Conservation (phyloP, 2,888 invertebrate genomes). For the Zygaena filipendulae region DNA sequence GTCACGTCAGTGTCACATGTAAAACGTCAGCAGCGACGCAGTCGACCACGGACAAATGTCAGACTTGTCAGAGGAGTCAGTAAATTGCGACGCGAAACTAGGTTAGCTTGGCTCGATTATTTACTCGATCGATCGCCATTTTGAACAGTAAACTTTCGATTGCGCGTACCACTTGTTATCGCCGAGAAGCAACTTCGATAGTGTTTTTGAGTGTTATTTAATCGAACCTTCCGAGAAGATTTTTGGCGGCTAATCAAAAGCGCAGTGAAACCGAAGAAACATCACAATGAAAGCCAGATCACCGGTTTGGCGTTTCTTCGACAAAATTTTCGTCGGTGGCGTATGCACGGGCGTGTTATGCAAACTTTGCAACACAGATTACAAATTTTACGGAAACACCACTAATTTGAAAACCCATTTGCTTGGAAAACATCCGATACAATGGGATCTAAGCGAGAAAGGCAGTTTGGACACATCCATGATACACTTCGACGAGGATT, state of each 20-base stretch:
- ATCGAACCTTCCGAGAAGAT: too few species aligned
- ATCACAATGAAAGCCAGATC: conserved; percentile 59
- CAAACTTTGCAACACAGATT: conserved; percentile 55
- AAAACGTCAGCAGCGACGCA: too few species aligned
- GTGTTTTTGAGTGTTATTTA: too few species aligned
- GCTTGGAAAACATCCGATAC: conserved; percentile 53
- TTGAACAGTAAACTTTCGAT: conserved; percentile 26
- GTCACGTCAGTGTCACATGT: too few species aligned
- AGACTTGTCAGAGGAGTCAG: too few species aligned
- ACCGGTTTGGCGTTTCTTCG: conserved; percentile 56
- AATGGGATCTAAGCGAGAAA: conserved; percentile 52
- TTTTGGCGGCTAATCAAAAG: conserved; percentile 40
- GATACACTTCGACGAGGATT: conserved; percentile 33
- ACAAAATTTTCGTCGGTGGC: conserved; percentile 40
- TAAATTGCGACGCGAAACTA: too few species aligned
- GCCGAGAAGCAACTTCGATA: too few species aligned
- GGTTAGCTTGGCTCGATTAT: conserved; percentile 35
- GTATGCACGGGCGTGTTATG: conserved; percentile 51
- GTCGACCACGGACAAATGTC: too few species aligned
- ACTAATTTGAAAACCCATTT: conserved; percentile 53
- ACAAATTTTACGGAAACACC: conserved; percentile 60
- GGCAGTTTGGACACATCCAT: conserved; percentile 38
- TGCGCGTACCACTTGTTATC: not conserved
- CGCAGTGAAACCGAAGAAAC: conserved; percentile 22
- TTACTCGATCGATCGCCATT: conserved; percentile 32